Conservation (phyloP, 2,113 vertebrate genomes). For the Hippolais icterina region DNA sequence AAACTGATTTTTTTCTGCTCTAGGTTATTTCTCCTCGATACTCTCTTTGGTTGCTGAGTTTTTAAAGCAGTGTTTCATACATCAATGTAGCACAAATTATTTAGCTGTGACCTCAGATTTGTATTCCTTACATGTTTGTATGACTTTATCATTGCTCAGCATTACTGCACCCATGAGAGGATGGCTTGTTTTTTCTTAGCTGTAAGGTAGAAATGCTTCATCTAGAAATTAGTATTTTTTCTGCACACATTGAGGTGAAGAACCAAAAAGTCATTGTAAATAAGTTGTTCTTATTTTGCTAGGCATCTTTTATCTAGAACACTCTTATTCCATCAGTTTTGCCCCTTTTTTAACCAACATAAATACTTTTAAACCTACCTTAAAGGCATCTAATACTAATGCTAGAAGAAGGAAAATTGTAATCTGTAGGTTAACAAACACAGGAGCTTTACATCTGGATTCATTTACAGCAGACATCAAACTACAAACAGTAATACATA, state of each 20-base stretch:
- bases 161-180: conserved; percentile 29
- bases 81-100: conserved; percentile 50
- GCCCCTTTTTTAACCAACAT: neutral
- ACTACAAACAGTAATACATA: neutral
- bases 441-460: neutral
- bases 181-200: conserved; percentile 32
- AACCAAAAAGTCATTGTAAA: neutral
- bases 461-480: neutral
- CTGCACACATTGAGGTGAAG: conserved; percentile 8
- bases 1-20: conserved; percentile 61
- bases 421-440: neutral
- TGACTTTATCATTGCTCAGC: conserved; percentile 51
- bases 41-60: conserved; percentile 52
- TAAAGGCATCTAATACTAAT: neutral
- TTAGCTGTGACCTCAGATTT: conserved; percentile 66
- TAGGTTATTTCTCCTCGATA: conserved; percentile 68
- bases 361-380: neutral
- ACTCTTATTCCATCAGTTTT: neutral
- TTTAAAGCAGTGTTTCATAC: conserved; percentile 62
- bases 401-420: neutral
- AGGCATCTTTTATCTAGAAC: neutral
- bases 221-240: conserved; percentile 46
- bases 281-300: conserved; percentile 25
- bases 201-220: conserved; percentile 29
- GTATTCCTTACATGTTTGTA: conserved; percentile 46